Conservation (phyloP, 2,797 vertebrate genomes). For the Columba guinea region DNA sequence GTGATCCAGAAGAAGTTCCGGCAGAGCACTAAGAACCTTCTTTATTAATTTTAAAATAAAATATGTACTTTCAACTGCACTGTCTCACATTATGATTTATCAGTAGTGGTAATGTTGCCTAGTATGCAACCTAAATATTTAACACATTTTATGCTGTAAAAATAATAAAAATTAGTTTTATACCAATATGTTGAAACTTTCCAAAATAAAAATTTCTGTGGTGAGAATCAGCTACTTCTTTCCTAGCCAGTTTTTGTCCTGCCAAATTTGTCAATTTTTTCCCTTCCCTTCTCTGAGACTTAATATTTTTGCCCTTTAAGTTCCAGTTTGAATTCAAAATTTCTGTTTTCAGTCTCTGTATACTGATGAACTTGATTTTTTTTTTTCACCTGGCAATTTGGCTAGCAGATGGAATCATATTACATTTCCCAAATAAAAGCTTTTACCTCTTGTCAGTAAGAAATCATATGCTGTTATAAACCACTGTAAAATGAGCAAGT, state of each 20-base stretch:
- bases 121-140: background rate
- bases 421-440: conserved; percentile 31
- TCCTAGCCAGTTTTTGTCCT: background rate
- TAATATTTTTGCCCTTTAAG: background rate
- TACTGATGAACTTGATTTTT: background rate
- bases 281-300: background rate
- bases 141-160: background rate
- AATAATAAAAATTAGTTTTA: background rate
- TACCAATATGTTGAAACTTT: background rate
- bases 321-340: background rate
- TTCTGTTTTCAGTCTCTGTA: background rate
- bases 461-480: conserved; percentile 49
- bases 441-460: background rate
- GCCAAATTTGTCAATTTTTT: background rate
- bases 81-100: background rate
- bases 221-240: background rate
- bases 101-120: background rate
- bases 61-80: background rate
- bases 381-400: background rate
- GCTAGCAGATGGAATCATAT: background rate
- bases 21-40: background rate
- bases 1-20: background rate
- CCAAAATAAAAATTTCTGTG: background rate
- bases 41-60: background rate
- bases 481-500: conserved; percentile 63